A percentile compares a stretch with the other conserved stretches of the same genome.
Conservation (phyloP, 2,113 vertebrate species). For the Sinocyclocheilus anophthalmus region DNA sequence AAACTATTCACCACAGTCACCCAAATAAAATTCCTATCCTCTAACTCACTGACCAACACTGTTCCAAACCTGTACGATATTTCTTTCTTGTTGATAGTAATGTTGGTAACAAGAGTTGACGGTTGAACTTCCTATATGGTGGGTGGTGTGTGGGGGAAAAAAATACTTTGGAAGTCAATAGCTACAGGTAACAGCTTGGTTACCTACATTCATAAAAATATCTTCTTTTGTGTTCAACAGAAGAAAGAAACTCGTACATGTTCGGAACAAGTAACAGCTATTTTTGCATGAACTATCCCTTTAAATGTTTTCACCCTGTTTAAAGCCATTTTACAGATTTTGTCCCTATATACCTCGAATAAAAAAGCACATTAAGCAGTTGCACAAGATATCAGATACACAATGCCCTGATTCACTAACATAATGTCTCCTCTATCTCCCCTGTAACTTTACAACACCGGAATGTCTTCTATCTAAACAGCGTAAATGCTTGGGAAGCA, state of each 20-base stretch:
- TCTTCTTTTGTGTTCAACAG: neutral
- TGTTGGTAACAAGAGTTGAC: no score
- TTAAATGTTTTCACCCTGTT: neutral
- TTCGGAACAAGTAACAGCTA: neutral
- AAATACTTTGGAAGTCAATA: no score
- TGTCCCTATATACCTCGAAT: neutral
- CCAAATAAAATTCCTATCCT: no score
- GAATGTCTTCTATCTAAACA: conserved; percentile 31
- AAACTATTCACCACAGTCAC: no score
- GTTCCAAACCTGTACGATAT: no score
- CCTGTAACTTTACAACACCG: neutral
- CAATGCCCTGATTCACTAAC: conserved; percentile 1
- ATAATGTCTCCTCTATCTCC: neutral
- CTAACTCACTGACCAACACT: no score
- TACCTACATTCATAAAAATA: no score
- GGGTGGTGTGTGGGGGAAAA: no score
- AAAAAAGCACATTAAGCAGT: neutral
- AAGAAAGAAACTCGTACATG: neutral
- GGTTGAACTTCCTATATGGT: no score
- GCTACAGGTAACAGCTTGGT: no score
- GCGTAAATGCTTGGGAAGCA: conserved; percentile 44
- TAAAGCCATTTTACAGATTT: neutral
- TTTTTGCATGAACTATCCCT: no score
- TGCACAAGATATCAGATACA: neutral
- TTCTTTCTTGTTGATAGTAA: no score